Evolutionary conservation across 2,797 vertebrate species (phyloP), one percentile per base, ranked within the genome.

Genomic region (Myioborus miniatus): DNA sequence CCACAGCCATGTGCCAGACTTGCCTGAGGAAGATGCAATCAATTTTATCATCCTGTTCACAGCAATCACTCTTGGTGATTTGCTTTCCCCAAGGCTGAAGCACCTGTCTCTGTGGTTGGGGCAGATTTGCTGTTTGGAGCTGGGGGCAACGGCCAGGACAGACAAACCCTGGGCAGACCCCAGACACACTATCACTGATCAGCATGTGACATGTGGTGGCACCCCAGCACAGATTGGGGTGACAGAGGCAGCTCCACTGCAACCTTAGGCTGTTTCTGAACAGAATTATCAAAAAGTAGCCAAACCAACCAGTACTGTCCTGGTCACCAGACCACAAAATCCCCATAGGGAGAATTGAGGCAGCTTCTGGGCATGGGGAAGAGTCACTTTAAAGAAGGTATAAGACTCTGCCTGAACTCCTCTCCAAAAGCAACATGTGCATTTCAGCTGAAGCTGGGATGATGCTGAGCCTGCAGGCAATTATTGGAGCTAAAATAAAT

Each of bases 401-500:
- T 53, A 88, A 65, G 43, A 27, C 27, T 78, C 55, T 56, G 70
- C 67, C 81, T 84, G 44, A 90, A 74, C 53, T 91, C 21, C 29
- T 81, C 44, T 95, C 74, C 91, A 90, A 90, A 93, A 91, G 62
- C 58, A 87, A 72, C 58, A 34, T 10, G 37, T 30, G 64, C 21
- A 8, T 71, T 89, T 78, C 53, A 80, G 49, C 64, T 1, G 1
- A 86, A 90, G 74, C 64, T 70, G 56, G 59, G 52, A n/a, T 83
- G 67, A 62, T 71, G 19, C 13, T 78, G 64, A 76, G 83, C 55
- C 94, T 93, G 75, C 50, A 92, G 47, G 22, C 59, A 76, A 60
- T 92, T 77, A 43, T 4, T 87, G 8, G 58, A 93, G 74, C 70
- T 85, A 37, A 92, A 94, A 86, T 55, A 89, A 90, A 80, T 32